Percentiles rank a stretch among this genome's conserved stretches.
Evolutionary conservation across 2,888 invertebrate species (phyloP).

Genomic region (Myopa tessellatipennis): DNA sequence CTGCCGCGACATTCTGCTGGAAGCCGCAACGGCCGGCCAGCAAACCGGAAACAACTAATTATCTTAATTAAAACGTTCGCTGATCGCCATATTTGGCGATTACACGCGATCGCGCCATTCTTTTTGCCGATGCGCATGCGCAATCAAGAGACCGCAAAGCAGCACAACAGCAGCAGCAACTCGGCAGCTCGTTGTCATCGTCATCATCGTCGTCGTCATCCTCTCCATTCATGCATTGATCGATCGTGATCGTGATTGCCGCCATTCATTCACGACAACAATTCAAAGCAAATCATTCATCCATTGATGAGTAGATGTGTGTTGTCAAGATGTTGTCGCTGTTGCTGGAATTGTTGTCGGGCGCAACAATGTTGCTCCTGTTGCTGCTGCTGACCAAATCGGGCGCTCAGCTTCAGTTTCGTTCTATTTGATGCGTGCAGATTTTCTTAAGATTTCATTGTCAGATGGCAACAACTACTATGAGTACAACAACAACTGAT

Average conservation of each 20-base stretch:
- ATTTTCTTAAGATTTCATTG: conserved; percentile 39
- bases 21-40: background rate
- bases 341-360: conserved; percentile 34
- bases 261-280: conserved; percentile 22
- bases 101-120: conserved; percentile 64
- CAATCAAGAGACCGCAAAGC: conserved; percentile 47
- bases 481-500: conserved; percentile 16
- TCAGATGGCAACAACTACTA: conserved; percentile 25
- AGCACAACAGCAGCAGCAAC: conserved; percentile 21
- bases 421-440: conserved; percentile 32
- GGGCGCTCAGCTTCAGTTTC: conserved; percentile 25
- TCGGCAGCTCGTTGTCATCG: conserved; percentile 33
- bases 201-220: conserved; percentile 3
- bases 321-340: conserved; percentile 25
- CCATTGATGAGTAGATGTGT: conserved; percentile 27
- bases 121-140: conserved; percentile 48
- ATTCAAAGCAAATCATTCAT: conserved; percentile 13
- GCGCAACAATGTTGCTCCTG: conserved; percentile 14
- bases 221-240: conserved; percentile 33
- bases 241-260: conserved; percentile 19
- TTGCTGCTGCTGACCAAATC: conserved; percentile 29
- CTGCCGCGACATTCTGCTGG: conserved; percentile 1
- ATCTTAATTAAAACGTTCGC: conserved; percentile 67
- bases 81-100: conserved; percentile 59
- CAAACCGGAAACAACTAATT: conserved; percentile 65